Evolutionary conservation across 2,888 invertebrate genomes (phyloP), one percentile per base, ranked within the genome.

Genomic region (Drosophila dives): DNA sequence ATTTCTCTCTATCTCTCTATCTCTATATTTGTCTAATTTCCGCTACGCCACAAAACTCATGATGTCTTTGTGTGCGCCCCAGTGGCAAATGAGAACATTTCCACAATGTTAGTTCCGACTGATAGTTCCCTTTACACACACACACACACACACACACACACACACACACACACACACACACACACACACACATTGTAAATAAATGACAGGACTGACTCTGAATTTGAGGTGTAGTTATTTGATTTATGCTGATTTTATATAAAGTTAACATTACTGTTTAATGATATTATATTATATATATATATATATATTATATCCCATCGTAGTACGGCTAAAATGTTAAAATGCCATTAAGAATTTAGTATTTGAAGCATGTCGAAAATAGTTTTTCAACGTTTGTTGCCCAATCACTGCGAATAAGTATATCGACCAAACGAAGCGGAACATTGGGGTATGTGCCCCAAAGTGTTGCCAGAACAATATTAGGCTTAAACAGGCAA

Each of bases 21-120:
- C 54, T 73, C 80, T 89, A 76, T 79, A 81, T 89, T 89, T 89
- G 82, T 89, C 82, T 84, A 85, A 86, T 85, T 84, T 84, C 85
- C 84, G 76, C 70, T 81, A 60, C 64, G 63, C 76, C 59, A 49
- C 65, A 56, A 49, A 40, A 60, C 53, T 69, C 64, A 55, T 62
- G 51, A 81, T 64, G 73, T 61, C 66, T 73, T 67, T 73, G 50
- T 74, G 63, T 71, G 26, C 53, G 20, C n/a, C 45, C 45, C 20
- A 23, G 23, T 64, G 65, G 63, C 76, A 77, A 77, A 77, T 75
- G 75, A 49, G 60, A 60, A 42, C 56, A 56, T 56, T 56, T 20
- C 32, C 32, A 56, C 56, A 40, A 15, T 32, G 32, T 20, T 17
- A 56, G 26, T 38, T 56, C 40, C 40, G 55, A 55, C 29, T 55